Evolutionary conservation across 2,888 invertebrate species (phyloP), one percentile per base, ranked within the genome.

Genomic region (Chromoteleia sp.): DNA sequence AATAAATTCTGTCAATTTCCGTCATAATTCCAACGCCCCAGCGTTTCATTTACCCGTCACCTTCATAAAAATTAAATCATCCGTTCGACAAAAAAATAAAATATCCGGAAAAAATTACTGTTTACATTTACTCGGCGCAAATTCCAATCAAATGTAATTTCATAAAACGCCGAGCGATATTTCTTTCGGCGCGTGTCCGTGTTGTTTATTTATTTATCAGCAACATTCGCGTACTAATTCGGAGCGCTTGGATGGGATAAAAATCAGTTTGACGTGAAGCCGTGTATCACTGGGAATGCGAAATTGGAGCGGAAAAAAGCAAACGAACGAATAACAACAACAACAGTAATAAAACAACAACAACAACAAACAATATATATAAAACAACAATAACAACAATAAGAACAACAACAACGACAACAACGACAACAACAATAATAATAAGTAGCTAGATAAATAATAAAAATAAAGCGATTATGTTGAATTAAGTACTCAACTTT

Each of bases 221-320:
- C 36, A 63, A 48, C 36, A 36, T 63, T 48, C 17, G 48, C 33
- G 36, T 63, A 48, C 63, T 63, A 48, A 63, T 63, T 63, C 48
- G 48, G 10, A 48, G 15, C 17, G 10, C 33, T 45, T 21, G 17
- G 8, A 12, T 29, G 17, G 48, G 21, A 63, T 48, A 48, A 63
- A 63, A 63, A 63, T 63, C 48, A 48, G 8, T 33, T 14, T 48
- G 63, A 21, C 29, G 48, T 36, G 48, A 8, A 19, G 36, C 4
- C 48, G 15, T 48, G 48, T 48, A 63, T 48, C 63, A 63, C 12
- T 36, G 63, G 8, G 25, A 63, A 21, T 21, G 14, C 21, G 7
- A 36, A 63, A 48, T 63, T 48, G 63, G 48, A 21, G 7, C 25
- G 30, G 48, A 10, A n/a, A 33, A 52, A 30, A 52, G 6, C 29